These are phyloP conservation scores for Deroplatys truncata DNA, from an alignment of 2,888 invertebrate genomes.

Conservation along the genomic window DNA sequence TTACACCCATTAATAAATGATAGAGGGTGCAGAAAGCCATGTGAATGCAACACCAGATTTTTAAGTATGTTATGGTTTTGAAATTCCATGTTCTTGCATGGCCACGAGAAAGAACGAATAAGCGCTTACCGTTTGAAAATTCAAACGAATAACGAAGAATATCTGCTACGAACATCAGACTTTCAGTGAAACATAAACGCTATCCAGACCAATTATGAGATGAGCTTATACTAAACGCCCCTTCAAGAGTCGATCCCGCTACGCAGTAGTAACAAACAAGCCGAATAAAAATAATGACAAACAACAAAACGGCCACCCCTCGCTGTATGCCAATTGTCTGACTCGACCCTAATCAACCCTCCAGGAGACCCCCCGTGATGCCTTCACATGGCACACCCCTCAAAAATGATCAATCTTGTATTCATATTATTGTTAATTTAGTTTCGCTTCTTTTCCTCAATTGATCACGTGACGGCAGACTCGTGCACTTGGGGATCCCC, in stretches of 20 bases:
- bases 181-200: neutral
- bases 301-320: neutral
- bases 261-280: neutral
- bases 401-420: constrained; percentile 15
- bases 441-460: constrained; percentile 4
- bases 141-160: too few relatives aligned
- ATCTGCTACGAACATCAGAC: too few relatives aligned
- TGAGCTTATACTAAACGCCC: neutral
- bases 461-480: neutral
- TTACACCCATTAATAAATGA: too few relatives aligned
- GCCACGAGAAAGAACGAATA: too few relatives aligned
- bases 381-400: constrained; percentile 7
- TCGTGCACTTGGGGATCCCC: neutral
- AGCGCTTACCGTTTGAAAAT: too few relatives aligned
- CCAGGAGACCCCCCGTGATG: constrained; percentile 14
- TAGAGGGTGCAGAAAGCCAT: too few relatives aligned
- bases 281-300: neutral
- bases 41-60: too few relatives aligned
- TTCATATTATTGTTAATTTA: constrained; percentile 20
- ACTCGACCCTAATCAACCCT: neutral
- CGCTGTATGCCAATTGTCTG: neutral
- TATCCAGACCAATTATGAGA: neutral
- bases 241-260: neutral
- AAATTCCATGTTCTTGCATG: too few relatives aligned
- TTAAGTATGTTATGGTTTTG: too few relatives aligned